A percentile compares a stretch with the other conserved stretches of the same genome.
Conservation (phyloP, 1,140 invertebrate species). For the Conopomorpha cramerella region DNA sequence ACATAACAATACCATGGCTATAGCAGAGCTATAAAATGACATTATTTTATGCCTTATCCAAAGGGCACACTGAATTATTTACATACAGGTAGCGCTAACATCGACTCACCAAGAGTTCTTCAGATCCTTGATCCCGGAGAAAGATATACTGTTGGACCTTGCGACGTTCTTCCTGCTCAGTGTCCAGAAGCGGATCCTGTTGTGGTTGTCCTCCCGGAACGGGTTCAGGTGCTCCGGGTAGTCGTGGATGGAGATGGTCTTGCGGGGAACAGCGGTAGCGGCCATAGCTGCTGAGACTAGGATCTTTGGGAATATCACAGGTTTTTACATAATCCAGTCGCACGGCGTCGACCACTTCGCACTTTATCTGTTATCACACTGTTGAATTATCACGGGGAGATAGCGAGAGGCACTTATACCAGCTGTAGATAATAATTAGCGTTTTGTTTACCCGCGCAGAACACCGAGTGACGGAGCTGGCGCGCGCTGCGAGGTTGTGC, state of each 20-base stretch:
- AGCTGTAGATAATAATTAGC: conserved; percentile 44
- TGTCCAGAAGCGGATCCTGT: conserved; percentile 62
- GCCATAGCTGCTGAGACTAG: conserved; percentile 26
- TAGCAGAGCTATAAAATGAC: conserved; percentile 5
- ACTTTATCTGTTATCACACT: conserved; percentile 51
- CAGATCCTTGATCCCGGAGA: conserved; percentile 60
- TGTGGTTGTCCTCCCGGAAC: conserved; percentile 69
- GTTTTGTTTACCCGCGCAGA: conserved; percentile 36
- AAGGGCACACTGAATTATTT: no score
- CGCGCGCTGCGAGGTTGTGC: conserved; percentile 21
- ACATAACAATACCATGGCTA: conserved; percentile 5
- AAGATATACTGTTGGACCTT: conserved; percentile 61
- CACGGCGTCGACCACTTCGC: conserved; percentile 38
- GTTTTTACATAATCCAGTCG: conserved; percentile 48
- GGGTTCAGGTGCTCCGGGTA: conserved; percentile 76
- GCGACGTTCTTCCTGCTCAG: conserved; percentile 33
- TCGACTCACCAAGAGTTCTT: conserved; percentile 55
- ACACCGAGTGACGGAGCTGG: conserved; percentile 10
- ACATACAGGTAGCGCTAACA: not conserved
- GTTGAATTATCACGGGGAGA: conserved; percentile 44
- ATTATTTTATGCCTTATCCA: no score
- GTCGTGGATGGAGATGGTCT: conserved; percentile 63
- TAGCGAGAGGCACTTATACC: conserved; percentile 37
- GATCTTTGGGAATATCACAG: conserved; percentile 9
- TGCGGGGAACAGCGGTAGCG: conserved; percentile 31